Percentiles rank a stretch among this genome's conserved stretches.
These are phyloP conservation scores for Caerostris extrusa DNA, from an alignment of 1,140 invertebrate species.

Conservation along the genomic window DNA sequence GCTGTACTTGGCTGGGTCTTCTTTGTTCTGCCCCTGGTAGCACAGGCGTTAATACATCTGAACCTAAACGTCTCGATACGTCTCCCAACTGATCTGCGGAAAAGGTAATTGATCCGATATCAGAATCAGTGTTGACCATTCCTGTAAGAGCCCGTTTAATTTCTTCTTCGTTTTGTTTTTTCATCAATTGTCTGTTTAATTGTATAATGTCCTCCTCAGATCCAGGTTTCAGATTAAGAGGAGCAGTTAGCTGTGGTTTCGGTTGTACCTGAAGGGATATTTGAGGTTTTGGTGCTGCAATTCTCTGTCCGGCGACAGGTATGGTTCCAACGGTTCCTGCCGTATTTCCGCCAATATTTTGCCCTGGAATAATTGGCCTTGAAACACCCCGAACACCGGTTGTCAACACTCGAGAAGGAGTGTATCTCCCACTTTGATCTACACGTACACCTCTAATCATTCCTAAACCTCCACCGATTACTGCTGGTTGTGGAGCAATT, in stretches of 20 bases:
- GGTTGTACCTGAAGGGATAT: not conserved
- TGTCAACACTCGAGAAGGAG: not conserved
- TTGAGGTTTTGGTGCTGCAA: too few relatives aligned
- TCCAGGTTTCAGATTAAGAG: not conserved
- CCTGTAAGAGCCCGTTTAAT: not conserved
- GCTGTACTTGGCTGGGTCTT: not conserved
- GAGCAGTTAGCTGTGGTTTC: not conserved
- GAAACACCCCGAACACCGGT: not conserved
- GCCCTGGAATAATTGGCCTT: not conserved
- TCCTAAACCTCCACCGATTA: not conserved
- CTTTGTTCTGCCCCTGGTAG: not conserved
- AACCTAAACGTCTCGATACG: not conserved
- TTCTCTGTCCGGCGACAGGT: not conserved
- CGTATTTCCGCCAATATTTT: not conserved
- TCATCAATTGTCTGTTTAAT: constrained; percentile 23
- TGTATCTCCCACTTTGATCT: not conserved
- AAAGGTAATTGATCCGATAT: not conserved
- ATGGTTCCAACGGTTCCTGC: not conserved
- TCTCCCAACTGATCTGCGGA: not conserved
- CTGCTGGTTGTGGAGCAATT: not conserved
- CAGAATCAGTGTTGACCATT: not conserved
- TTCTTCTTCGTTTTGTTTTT: not conserved
- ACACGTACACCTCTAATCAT: not conserved
- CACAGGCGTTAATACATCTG: too few relatives aligned
- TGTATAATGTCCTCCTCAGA: not conserved